These are phyloP conservation scores for Saccopteryx bilineata DNA, from an alignment of 2,113 vertebrate genomes.

Conservation along the genomic window DNA sequence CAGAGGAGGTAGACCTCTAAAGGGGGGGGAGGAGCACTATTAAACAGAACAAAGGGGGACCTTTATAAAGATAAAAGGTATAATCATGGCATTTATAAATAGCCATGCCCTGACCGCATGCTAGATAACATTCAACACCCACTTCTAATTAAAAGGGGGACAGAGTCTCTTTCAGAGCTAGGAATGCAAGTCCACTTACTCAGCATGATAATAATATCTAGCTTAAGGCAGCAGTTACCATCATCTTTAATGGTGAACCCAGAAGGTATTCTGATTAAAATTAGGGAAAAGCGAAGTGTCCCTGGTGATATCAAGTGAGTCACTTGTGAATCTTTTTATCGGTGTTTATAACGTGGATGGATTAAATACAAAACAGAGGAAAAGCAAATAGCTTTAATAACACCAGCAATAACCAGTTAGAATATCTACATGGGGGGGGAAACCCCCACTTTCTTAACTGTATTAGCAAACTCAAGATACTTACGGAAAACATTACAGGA, in stretches of 20 bases:
- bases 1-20: background rate
- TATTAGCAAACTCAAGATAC: background rate
- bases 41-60: slow-evolving; percentile 34
- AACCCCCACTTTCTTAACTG: background rate
- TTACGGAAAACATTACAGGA: background rate
- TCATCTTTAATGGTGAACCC: background rate
- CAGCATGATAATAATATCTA: background rate
- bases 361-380: background rate
- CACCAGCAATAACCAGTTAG: background rate
- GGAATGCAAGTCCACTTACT: background rate
- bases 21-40: background rate
- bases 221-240: background rate
- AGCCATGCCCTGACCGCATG: background rate
- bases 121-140: slow-evolving; percentile 44
- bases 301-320: background rate
- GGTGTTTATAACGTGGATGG: background rate
- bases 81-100: slow-evolving; percentile 63
- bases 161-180: slow-evolving; percentile 15
- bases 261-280: background rate
- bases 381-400: background rate
- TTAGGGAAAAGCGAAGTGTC: background rate
- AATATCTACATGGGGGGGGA: background rate
- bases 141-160: slow-evolving; percentile 65
- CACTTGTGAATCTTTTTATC: background rate
- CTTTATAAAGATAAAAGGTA: slow-evolving; percentile 48